A percentile compares a stretch with the other conserved stretches of the same genome.
Conservation (phyloP, 2,113 vertebrate species). For the Archilochus colubris region DNA sequence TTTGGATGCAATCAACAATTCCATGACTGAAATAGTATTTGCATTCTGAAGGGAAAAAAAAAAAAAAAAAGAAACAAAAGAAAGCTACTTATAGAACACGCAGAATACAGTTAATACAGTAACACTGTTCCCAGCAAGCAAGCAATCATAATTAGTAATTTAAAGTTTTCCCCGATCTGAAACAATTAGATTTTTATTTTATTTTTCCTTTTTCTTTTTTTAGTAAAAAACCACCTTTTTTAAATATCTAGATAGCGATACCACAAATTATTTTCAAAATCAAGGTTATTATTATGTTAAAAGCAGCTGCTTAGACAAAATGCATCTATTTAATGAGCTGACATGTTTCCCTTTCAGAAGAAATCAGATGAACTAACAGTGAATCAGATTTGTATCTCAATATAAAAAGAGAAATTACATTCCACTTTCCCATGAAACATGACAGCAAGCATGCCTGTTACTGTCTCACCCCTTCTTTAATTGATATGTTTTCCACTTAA, state of each 20-base stretch:
- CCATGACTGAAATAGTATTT: neutral
- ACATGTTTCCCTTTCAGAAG: neutral
- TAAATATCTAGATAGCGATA: neutral
- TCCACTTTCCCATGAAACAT: constrained; percentile 15
- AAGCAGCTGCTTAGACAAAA: constrained; percentile 20
- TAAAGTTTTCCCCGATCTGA: neutral
- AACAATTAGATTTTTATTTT: neutral
- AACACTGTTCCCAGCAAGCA: neutral
- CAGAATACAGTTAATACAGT: neutral
- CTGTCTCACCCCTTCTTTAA: constrained; percentile 32
- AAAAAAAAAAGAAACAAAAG: neutral
- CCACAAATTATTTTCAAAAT: neutral
- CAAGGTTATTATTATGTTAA: neutral
- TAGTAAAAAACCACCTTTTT: neutral
- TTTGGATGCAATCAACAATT: neutral
- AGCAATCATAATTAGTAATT: neutral
- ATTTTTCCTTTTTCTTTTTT: neutral
- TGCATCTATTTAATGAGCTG: neutral
- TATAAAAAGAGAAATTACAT: constrained; percentile 40
- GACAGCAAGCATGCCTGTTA: constrained; percentile 11
- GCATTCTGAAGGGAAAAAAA: neutral
- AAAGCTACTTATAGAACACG: neutral
- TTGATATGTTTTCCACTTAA: constrained; percentile 52
- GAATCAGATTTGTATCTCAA: constrained; percentile 3
- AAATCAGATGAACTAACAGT: neutral